Base-by-base conservation (phyloP, 2,888 invertebrate genomes). In the Mongoloraphidia duomilia region DNA sequence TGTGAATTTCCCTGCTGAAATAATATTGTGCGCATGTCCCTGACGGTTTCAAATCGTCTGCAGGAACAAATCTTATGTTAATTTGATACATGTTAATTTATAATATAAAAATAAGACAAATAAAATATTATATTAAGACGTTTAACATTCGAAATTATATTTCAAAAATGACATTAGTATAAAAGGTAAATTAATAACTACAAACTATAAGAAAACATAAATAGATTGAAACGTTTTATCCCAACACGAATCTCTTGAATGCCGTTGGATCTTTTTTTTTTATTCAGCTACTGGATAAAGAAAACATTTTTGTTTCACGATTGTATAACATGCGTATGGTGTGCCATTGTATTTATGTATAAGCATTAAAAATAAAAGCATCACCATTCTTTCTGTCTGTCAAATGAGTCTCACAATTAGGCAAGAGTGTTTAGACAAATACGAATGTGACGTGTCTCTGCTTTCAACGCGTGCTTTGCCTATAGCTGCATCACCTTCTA, bases 391-490 rank as follows among this genome's bases (percentile, higher is more conserved):
- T 39, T 14, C 13, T 39, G 13, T 12, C 40, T 39, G 40, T 39
- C 40, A 39, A 11, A 39, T 39, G 40, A 39, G 14, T 39, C 11
- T 14, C 40, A 39, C 40, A 39, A 39, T 39, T 39, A 38, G 40
- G 14, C n/a, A 39, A 39, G 40, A 39, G 38, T 46, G 46, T 39
- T 13, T 46, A 12, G 46, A 46, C 46, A 46, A 46, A 46, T 46
- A 46, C 14, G 33, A 46, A 46, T 26, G 14, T 35, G 12, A 37
- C 35, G 36, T 36, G 37, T 14, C 45, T 14, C 40, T 39, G 40
- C 40, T 39, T 39, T 39, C 40, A 39, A 14, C 40, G 40, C 12
- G 14, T 4, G 4, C 17, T 17, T 17, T 17, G 2, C 3, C 3
- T 4, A 2, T 26, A 3, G 26, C 26, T 26, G 26, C 40, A 14